Evolutionary conservation across 2,888 invertebrate genomes (phyloP), one percentile per base, ranked within the genome.

Genomic region (Cryptus armator): DNA sequence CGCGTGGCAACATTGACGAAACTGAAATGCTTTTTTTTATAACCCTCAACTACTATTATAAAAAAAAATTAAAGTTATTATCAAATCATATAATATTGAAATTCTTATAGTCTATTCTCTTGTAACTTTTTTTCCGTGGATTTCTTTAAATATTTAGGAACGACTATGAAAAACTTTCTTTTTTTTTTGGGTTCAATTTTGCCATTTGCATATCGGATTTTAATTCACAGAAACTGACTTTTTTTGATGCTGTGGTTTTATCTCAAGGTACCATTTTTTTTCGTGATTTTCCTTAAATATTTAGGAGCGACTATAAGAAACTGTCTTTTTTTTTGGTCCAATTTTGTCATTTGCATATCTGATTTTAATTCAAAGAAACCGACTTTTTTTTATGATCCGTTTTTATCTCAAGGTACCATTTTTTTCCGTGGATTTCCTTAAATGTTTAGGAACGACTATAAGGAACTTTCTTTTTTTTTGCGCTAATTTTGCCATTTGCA

Each of bases 181-280:
- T 37, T 37, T 37, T 24, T 24, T 24, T 24, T 19, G 0, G 24
- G 24, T 6, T 2, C 51, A 1, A 9, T 16, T 9, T 53, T 19
- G 1, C 19, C 53, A 53, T 19, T 16, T 7, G 7, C 10, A 53
- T 53, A 0, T 10, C 53, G 53, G 3, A 53, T 53, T 53, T 53
- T 53, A 16, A 53, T 53, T 53, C 53, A 53, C 7, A 53, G 53
- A 53, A 53, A 7, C 2, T 1, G 16, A 19, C 2, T 19, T 7
- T 19, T 1, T 2, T 19, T 53, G 16, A 12, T 48, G 16, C 2
- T 12, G 2, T 4, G 32, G 24, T 24, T 24, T 24, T 6, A 29
- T 79, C 19, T 43, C 48, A 29, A 62, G 6, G 56, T 48, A 59
- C 59, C 29, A 46, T 70, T 72, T 24, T 78, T 83, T 89, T 76